Evolutionary conservation across 64 coral and sea anemone genomes (phyloP).

Genomic region (Montipora sp.): DNA sequence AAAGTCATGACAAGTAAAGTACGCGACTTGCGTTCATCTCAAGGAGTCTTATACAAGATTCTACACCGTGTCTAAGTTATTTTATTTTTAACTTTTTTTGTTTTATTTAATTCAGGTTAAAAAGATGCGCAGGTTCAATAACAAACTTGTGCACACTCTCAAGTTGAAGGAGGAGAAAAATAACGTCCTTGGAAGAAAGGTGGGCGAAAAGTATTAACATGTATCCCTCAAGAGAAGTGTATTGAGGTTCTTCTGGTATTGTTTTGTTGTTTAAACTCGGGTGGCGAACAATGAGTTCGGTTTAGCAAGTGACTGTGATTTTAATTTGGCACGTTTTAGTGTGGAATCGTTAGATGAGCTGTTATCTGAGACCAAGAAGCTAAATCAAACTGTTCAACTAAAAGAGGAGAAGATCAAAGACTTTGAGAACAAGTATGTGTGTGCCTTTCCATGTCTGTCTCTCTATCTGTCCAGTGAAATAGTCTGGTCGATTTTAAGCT

Average conservation of each 20-base stretch:
- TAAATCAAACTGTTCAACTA: slow-evolving; percentile 74
- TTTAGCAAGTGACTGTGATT: neutral
- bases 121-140: too few species aligned
- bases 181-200: too few species aligned
- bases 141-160: too few species aligned
- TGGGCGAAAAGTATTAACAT: too few species aligned
- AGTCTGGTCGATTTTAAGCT: too few species aligned
- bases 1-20: too few species aligned
- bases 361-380: slow-evolving; percentile 70
- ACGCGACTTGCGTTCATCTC: neutral
- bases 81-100: too few species aligned
- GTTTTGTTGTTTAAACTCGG: neutral
- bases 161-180: too few species aligned
- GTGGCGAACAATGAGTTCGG: neutral
- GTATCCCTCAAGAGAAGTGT: too few species aligned
- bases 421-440: slow-evolving; percentile 74
- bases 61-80: neutral
- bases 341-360: slow-evolving; percentile 75
- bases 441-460: neutral
- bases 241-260: neutral
- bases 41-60: neutral
- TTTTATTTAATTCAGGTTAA: too few species aligned
- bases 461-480: neutral
- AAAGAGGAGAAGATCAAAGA: slow-evolving; percentile 92
- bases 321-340: slow-evolving; percentile 24